A percentile compares a stretch with the other conserved stretches of the same genome.
These are phyloP conservation scores for Daboia siamensis DNA, from an alignment of 2,113 vertebrate species.

Conservation along the genomic window DNA sequence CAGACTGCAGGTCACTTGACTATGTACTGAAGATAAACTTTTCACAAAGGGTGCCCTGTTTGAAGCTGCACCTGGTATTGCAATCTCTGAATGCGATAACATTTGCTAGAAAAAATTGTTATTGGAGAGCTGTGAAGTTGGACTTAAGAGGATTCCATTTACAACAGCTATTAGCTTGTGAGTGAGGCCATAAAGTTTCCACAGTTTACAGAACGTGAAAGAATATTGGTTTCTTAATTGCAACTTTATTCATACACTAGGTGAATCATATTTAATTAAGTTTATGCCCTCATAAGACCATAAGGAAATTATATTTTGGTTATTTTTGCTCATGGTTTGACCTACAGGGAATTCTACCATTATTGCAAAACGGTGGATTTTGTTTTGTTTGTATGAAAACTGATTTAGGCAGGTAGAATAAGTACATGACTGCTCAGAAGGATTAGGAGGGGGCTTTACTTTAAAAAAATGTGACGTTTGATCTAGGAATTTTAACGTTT, in stretches of 20 bases:
- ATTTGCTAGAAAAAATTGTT: background rate
- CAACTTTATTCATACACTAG: background rate
- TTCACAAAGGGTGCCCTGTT: conserved; percentile 12
- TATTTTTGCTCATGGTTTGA: conserved; percentile 1
- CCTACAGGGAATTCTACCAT: background rate
- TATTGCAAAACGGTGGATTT: background rate
- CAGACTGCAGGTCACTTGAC: conserved; percentile 25
- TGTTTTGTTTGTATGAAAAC: background rate
- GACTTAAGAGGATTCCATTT: background rate
- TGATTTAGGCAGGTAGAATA: background rate
- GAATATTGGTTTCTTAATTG: background rate
- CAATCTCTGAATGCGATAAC: conserved; percentile 6
- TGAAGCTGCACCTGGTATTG: conserved; percentile 21
- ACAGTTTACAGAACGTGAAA: background rate
- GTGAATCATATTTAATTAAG: background rate
- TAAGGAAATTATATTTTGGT: background rate
- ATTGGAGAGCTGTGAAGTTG: background rate
- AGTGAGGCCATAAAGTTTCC: background rate
- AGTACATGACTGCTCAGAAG: background rate
- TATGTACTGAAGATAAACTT: conserved; percentile 53
- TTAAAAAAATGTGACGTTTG: background rate
- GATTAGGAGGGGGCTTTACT: background rate
- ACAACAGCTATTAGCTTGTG: rapidly evolving
- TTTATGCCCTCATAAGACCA: background rate
- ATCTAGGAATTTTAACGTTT: background rate